Percentiles rank a stretch among this genome's conserved stretches.
These are phyloP conservation scores for Sebastes taczanowskii DNA, from an alignment of 2,797 vertebrate genomes.

Conservation along the genomic window DNA sequence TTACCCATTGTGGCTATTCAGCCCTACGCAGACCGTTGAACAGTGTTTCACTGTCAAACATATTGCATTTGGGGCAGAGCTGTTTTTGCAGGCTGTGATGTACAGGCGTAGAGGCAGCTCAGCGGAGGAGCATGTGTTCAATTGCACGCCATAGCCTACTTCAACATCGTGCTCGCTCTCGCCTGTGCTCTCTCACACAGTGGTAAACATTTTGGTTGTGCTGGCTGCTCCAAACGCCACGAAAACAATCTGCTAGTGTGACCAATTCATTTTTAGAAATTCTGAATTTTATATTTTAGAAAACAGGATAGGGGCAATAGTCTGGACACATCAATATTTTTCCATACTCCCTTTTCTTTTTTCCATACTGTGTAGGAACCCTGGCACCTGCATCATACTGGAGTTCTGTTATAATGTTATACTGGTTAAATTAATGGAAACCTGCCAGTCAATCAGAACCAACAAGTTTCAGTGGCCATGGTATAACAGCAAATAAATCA, in stretches of 20 bases:
- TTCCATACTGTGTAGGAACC: too few relatives aligned
- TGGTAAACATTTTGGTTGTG: too few relatives aligned
- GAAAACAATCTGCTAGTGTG: neutral
- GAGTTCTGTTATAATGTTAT: neutral
- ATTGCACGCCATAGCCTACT: neutral
- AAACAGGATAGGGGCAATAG: neutral
- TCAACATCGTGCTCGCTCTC: neutral
- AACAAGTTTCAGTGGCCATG: neutral
- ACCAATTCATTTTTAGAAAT: neutral
- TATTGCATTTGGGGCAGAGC: too few relatives aligned
- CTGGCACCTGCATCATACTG: neutral
- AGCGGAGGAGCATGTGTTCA: too few relatives aligned
- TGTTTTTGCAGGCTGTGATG: too few relatives aligned
- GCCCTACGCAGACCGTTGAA: too few relatives aligned
- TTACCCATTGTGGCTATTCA: too few relatives aligned
- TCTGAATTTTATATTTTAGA: neutral
- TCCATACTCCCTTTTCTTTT: too few relatives aligned
- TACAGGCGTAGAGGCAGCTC: too few relatives aligned
- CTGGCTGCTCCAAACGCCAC: too few relatives aligned
- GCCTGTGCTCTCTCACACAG: too few relatives aligned
- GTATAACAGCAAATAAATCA: neutral
- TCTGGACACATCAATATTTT: accelerated
- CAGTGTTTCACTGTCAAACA: too few relatives aligned
- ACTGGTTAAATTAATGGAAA: neutral
- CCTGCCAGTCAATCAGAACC: neutral